phyloP scores from a whole-genome alignment of 1,140 invertebrate species.

The Drosophila jambulina region DNA sequence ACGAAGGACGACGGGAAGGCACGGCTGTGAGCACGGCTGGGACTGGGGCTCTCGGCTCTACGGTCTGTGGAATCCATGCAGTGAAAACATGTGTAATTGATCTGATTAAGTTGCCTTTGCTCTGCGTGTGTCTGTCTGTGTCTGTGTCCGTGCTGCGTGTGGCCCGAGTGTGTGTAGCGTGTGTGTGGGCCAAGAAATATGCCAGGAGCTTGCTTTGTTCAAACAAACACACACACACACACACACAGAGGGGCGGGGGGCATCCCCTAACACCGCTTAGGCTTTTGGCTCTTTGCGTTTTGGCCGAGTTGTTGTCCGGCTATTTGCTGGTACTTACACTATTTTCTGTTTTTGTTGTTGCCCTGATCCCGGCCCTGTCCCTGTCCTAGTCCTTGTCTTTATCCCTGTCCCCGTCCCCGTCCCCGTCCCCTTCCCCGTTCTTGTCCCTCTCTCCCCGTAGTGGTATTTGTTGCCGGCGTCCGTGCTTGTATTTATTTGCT shows the following conservation, averaged over 20 bases:
- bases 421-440: neutral
- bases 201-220: slow-evolving; percentile 51
- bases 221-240: slow-evolving; percentile 46
- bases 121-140: slow-evolving; percentile 37
- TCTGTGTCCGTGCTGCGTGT: slow-evolving; percentile 15
- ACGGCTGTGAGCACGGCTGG: slow-evolving; percentile 25
- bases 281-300: slow-evolving; percentile 33
- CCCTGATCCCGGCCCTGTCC: neutral
- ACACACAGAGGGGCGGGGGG: neutral
- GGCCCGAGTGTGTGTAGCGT: slow-evolving; percentile 4
- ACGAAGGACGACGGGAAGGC: neutral
- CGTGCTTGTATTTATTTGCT: slow-evolving; percentile 57
- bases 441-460: neutral
- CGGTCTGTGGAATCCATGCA: slow-evolving; percentile 70
- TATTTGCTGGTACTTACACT: slow-evolving; percentile 65
- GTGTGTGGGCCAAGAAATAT: slow-evolving; percentile 58
- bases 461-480: slow-evolving; percentile 2
- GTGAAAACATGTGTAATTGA: slow-evolving; percentile 83
- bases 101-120: slow-evolving; percentile 82
- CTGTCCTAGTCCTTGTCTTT: neutral
- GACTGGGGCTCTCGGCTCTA: slow-evolving; percentile 21
- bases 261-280: slow-evolving; percentile 30
- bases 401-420: neutral
- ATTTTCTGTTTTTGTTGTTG: slow-evolving; percentile 33
- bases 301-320: slow-evolving; percentile 53